Evolutionary conservation across 2,888 invertebrate genomes (phyloP).

Genomic region (Terebella lapidaria): DNA sequence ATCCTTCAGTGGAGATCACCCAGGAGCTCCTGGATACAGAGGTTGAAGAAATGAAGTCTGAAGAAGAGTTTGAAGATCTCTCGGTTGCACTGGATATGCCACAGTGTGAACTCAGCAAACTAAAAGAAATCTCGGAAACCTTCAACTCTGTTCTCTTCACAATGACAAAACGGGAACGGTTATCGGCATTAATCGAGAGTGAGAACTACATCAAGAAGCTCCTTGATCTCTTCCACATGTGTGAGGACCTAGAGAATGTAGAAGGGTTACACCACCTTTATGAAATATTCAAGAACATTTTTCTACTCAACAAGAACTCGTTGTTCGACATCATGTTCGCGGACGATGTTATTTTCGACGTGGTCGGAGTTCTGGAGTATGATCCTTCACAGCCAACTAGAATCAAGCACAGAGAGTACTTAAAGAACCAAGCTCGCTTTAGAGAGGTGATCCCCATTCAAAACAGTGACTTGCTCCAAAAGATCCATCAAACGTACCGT

Average conservation of each 20-base stretch:
- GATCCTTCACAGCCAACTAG: conserved; percentile 69
- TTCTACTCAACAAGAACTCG: conserved; percentile 94
- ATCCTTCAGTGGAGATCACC: conserved; percentile 96
- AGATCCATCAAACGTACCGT: conserved; percentile 99
- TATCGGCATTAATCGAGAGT: conserved; percentile 85
- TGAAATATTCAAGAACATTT: conserved; percentile 97
- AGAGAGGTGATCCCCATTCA: conserved; percentile 78
- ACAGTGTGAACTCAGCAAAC: conserved; percentile 84
- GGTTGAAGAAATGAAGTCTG: conserved; percentile 52
- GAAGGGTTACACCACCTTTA: conserved; percentile 85
- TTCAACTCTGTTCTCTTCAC: conserved; percentile 64
- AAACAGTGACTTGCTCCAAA: conserved; percentile 87
- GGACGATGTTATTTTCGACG: conserved; percentile 84
- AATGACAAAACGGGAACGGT: conserved; percentile 86
- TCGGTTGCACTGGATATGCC: conserved; percentile 77
- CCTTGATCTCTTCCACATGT: conserved; percentile 89
- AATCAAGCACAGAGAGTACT: conserved; percentile 83
- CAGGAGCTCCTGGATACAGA: conserved; percentile 60
- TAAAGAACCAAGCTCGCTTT: conserved; percentile 77
- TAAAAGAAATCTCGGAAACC: conserved; percentile 88
- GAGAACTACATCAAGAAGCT: conserved; percentile 87
- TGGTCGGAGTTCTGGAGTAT: conserved; percentile 89
- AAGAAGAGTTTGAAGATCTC: conserved; percentile 87
- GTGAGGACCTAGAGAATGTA: conserved; percentile 92
- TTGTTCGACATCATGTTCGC: conserved; percentile 97